Conservation (phyloP, 2,888 invertebrate genomes). For the Temnothorax ravouxi region DNA sequence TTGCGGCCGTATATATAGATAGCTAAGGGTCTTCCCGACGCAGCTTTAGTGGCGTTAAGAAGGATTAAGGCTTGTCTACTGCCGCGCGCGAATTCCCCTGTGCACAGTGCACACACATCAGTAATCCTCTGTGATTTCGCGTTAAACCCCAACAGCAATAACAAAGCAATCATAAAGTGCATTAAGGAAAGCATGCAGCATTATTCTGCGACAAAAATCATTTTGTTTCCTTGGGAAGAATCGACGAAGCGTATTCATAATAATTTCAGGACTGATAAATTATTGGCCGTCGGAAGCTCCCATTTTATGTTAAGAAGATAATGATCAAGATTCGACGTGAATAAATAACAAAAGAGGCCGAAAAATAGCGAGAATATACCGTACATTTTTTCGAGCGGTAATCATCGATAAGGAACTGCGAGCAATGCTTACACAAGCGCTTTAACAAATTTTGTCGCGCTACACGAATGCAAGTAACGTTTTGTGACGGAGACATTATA, state of each 20-base stretch:
- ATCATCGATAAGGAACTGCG: not conserved
- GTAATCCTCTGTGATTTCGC: constrained; percentile 59
- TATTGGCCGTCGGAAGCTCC: not conserved
- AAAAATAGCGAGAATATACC: not conserved
- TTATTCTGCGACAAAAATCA: constrained; percentile 51
- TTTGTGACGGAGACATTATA: not conserved
- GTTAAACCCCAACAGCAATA: constrained; percentile 62
- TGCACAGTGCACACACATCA: not conserved
- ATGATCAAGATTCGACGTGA: constrained; percentile 44
- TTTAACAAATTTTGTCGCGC: not conserved
- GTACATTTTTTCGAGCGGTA: not conserved
- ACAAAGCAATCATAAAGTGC: constrained; percentile 67
- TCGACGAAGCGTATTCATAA: not conserved
- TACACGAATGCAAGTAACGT: not conserved
- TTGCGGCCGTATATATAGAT: not conserved
- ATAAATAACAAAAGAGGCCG: not conserved
- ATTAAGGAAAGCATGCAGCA: constrained; percentile 49
- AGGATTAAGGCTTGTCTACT: constrained; percentile 18
- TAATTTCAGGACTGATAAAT: not conserved
- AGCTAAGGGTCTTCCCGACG: not conserved
- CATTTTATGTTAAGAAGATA: not conserved
- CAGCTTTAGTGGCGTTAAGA: constrained; percentile 3
- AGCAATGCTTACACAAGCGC: not conserved
- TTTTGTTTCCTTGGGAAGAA: constrained; percentile 15
- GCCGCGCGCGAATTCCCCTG: not conserved